These are phyloP conservation scores for Pocillopora verrucosa DNA, from an alignment of 64 coral and sea anemone genomes.

Conservation along the genomic window DNA sequence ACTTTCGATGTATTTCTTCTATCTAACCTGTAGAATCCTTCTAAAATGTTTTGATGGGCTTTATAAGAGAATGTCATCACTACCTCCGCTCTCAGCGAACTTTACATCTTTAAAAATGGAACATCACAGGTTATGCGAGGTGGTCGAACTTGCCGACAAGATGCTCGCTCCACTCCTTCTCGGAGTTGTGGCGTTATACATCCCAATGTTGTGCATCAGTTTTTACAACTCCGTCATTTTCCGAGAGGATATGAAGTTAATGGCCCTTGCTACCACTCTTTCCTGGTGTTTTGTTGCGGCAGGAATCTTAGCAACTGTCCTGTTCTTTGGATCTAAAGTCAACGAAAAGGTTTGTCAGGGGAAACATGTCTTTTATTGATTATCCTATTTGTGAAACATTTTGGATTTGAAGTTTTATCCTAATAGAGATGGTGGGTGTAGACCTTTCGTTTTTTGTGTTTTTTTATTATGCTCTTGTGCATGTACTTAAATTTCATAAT, in stretches of 20 bases:
- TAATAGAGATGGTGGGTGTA: neutral
- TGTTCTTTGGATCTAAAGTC: constrained; percentile 4
- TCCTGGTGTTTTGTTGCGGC: neutral
- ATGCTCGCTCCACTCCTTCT: constrained; percentile 7
- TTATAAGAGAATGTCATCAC: neutral
- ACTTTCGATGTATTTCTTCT: neutral
- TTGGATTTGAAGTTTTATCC: no score
- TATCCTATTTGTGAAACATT: no score
- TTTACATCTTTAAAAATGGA: neutral
- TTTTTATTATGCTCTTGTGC: neutral
- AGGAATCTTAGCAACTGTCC: neutral
- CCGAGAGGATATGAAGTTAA: neutral
- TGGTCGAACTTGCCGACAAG: neutral
- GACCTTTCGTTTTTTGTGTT: neutral
- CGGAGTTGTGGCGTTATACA: neutral
- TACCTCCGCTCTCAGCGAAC: neutral
- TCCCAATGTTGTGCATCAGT: neutral
- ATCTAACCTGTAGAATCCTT: neutral
- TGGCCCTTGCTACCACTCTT: neutral
- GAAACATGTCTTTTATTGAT: neutral
- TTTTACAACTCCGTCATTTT: neutral
- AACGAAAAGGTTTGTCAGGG: neutral
- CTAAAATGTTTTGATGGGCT: neutral
- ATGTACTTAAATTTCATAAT: neutral
- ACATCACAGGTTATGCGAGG: neutral